Evolutionary conservation across 1,140 invertebrate genomes (phyloP).

Genomic region (Calycopis cecrops): DNA sequence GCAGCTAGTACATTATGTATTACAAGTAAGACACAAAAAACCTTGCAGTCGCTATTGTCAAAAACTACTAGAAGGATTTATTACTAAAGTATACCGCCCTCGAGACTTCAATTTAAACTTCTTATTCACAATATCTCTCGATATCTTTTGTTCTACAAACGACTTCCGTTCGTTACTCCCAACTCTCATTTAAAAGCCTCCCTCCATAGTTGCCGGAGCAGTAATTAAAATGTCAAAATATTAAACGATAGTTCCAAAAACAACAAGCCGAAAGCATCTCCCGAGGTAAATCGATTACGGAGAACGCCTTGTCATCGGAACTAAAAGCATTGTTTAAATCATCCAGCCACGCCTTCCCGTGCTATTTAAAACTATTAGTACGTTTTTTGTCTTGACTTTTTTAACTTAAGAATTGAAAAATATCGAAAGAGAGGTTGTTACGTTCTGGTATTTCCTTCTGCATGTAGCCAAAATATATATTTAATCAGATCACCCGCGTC

Average conservation of each 20-base stretch:
- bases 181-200: neutral
- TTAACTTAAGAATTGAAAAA: no score
- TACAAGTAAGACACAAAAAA: no score
- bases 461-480: no score
- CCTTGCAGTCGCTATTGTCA: no score
- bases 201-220: slow-evolving; percentile 10
- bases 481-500: no score
- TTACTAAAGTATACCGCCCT: no score
- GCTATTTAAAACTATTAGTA: neutral
- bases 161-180: slow-evolving; percentile 5
- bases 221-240: slow-evolving; percentile 23
- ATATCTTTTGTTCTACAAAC: neutral
- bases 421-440: no score
- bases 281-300: slow-evolving; percentile 39
- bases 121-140: no score
- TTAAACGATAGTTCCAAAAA: slow-evolving; percentile 26
- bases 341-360: slow-evolving; percentile 45
- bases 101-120: no score
- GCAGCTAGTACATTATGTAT: no score
- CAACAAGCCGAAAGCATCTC: slow-evolving; percentile 31
- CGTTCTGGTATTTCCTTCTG: no score
- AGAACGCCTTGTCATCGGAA: slow-evolving; percentile 50
- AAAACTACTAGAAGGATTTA: no score
- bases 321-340: slow-evolving; percentile 64
- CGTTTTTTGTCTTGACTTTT: slow-evolving; percentile 2